Evolutionary conservation across 30 jellyfish, hydroid and myxozoan species (phyloP).

Genomic region (Turritopsis rubra): DNA sequence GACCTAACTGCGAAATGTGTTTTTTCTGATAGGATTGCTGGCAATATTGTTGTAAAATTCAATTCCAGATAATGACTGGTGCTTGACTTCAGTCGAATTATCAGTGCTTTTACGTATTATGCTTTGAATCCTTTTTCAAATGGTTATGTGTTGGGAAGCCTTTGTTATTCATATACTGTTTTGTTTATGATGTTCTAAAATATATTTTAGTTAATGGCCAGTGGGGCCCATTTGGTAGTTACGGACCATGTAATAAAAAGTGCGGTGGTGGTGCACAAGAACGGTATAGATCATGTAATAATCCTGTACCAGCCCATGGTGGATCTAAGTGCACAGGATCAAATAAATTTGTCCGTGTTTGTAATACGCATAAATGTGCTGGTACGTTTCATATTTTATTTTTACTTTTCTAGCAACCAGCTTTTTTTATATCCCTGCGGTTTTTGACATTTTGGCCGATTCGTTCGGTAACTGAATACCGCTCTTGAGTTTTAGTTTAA

Average conservation of each 20-base stretch:
- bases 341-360: slow-evolving; percentile 33
- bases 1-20: neutral
- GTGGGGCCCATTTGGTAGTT: slow-evolving; percentile 51
- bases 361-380: slow-evolving; percentile 69
- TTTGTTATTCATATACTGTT: neutral
- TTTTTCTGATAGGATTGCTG: too few relatives aligned
- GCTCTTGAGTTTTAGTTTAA: too few relatives aligned
- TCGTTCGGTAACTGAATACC: too few relatives aligned
- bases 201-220: slow-evolving; percentile 56
- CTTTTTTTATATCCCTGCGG: neutral
- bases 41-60: too few relatives aligned
- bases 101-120: neutral
- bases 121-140: neutral
- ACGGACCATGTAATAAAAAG: slow-evolving; percentile 44
- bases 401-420: neutral
- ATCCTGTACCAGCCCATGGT: slow-evolving; percentile 63
- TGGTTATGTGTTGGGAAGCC: too few relatives aligned
- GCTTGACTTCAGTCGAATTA: neutral
- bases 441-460: neutral
- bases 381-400: slow-evolving; percentile 29
- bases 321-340: slow-evolving; percentile 66
- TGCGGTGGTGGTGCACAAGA: slow-evolving; percentile 80
- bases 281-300: slow-evolving; percentile 48
- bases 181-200: neutral
- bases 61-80: neutral